Percentiles rank a stretch among this genome's conserved stretches.
These are phyloP conservation scores for Gavialis gangeticus DNA, from an alignment of 2,113 vertebrate species.

Conservation along the genomic window DNA sequence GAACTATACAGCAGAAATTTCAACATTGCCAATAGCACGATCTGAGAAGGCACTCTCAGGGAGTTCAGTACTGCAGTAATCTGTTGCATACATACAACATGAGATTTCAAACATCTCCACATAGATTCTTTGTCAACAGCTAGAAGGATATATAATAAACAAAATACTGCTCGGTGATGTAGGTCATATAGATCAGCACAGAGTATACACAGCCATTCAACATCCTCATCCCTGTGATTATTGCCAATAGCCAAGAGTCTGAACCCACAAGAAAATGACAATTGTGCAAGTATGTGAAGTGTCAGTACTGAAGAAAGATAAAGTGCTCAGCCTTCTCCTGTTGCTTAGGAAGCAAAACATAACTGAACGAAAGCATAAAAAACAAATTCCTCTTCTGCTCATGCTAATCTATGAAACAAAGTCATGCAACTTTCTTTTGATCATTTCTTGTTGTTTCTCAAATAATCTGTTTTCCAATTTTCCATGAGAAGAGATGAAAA, in stretches of 20 bases:
- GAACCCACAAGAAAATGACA: background rate
- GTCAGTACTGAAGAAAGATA: background rate
- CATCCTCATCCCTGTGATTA: background rate
- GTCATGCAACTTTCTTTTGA: background rate
- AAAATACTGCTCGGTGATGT: background rate
- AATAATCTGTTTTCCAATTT: background rate
- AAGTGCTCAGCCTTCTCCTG: background rate
- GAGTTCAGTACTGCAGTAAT: background rate
- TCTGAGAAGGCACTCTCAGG: background rate
- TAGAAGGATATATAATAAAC: background rate
- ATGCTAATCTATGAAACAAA: background rate
- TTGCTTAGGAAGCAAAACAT: background rate
- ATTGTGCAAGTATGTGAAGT: background rate
- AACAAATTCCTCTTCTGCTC: background rate
- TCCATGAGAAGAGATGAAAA: accelerated
- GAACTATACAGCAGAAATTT: background rate
- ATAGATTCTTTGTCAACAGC: background rate
- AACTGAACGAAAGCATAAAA: background rate
- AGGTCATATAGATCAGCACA: background rate
- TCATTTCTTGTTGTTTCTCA: background rate
- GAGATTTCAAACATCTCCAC: background rate
- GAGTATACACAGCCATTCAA: background rate
- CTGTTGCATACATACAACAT: background rate
- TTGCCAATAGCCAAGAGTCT: background rate
- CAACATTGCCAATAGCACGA: background rate